phyloP scores from a whole-genome alignment of 2,797 vertebrate genomes.

The Clarias laeviceps region DNA sequence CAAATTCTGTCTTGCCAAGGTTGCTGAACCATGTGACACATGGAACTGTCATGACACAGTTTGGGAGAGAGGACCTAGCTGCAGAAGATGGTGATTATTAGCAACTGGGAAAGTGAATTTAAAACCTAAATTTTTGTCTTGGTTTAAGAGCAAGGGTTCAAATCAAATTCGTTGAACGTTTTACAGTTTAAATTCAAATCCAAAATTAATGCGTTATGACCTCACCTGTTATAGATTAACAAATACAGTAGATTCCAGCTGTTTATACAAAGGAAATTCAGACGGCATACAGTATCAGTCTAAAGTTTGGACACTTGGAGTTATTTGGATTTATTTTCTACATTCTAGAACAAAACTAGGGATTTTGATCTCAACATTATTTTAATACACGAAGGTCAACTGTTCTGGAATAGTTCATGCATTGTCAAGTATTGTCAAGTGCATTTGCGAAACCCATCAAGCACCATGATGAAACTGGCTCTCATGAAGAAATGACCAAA shows the following conservation, averaged over 20 bases:
- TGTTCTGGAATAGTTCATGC: no score
- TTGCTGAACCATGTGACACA: neutral
- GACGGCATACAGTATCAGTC: no score
- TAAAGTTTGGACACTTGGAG: no score
- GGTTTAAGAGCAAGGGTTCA: neutral
- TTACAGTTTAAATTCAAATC: neutral
- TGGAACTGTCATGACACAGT: constrained; percentile 11
- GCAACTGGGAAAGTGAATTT: neutral
- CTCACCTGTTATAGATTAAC: neutral
- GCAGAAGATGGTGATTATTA: constrained; percentile 11
- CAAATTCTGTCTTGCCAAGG: constrained; percentile 4
- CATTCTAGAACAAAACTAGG: no score
- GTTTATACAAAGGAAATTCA: neutral
- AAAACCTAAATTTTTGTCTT: neutral
- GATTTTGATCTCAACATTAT: no score
- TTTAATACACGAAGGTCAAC: no score
- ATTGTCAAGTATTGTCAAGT: no score
- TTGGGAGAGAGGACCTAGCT: neutral
- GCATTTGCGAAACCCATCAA: no score
- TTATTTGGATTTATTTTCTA: no score
- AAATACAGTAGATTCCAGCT: neutral
- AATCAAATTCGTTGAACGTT: neutral
- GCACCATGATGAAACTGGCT: no score
- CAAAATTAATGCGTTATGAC: neutral
- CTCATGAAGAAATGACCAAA: no score